phyloP scores from a whole-genome alignment of 2,888 invertebrate species.

The Spialia ferax region DNA sequence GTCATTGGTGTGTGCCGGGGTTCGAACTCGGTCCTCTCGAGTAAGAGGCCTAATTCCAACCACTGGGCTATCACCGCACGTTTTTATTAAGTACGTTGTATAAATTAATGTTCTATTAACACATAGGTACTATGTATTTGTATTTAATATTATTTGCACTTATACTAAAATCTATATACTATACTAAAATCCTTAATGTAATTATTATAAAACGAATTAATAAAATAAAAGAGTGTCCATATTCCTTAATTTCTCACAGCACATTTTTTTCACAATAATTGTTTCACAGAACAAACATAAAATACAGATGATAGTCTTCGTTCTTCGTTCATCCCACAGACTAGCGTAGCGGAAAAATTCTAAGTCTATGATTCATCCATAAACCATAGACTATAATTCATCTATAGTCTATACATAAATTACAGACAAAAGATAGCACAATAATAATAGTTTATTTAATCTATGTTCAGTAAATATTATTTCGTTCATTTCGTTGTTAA shows the following conservation, averaged over 20 bases:
- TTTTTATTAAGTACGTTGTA: conserved; percentile 43
- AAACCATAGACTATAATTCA: background rate
- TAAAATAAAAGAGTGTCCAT: background rate
- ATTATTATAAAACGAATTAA: background rate
- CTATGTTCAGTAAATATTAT: background rate
- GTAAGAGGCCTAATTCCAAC: no score
- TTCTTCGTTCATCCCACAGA: no score
- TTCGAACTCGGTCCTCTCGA: no score
- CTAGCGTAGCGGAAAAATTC: no score
- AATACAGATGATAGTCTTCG: background rate
- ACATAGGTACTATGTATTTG: conserved; percentile 41
- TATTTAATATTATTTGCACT: conserved; percentile 44
- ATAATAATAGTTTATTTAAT: background rate
- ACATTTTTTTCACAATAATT: no score
- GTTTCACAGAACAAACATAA: background rate
- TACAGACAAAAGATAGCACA: no score
- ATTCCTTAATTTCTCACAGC: background rate
- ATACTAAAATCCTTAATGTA: conserved; percentile 17
- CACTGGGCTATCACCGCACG: no score
- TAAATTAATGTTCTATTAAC: conserved; percentile 32
- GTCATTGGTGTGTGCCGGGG: no score
- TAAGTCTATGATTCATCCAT: background rate
- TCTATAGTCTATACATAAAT: no score
- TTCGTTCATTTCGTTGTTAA: background rate
- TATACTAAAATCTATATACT: no score